Conservation (phyloP, 2,888 invertebrate genomes). For the Julus scanicus region DNA sequence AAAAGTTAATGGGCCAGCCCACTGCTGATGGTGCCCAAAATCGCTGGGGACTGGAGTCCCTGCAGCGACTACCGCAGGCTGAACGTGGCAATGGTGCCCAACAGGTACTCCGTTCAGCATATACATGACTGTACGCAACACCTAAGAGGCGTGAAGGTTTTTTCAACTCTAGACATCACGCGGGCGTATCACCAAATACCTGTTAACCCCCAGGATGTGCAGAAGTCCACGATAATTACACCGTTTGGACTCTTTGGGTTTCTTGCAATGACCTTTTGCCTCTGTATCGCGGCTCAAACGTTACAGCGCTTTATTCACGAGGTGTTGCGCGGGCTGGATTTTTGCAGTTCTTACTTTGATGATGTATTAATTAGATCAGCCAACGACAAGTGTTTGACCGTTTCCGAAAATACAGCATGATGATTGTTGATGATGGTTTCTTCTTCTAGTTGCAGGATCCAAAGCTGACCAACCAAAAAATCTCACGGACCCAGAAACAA, state of each 20-base stretch:
- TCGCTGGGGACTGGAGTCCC: too few species aligned
- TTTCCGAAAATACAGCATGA: background rate
- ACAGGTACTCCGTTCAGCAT: slow-evolving; percentile 59
- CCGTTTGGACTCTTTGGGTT: slow-evolving; percentile 59
- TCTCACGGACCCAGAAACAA: too few species aligned
- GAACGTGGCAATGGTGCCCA: slow-evolving; percentile 58
- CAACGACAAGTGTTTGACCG: background rate
- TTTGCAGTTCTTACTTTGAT: slow-evolving; percentile 53
- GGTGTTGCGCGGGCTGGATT: slow-evolving; percentile 52
- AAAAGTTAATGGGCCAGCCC: background rate
- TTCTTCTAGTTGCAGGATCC: too few species aligned
- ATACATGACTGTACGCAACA: slow-evolving; percentile 58
- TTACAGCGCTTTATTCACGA: slow-evolving; percentile 57
- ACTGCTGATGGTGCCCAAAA: too few species aligned
- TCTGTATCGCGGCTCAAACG: slow-evolving; percentile 57
- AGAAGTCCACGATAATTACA: slow-evolving; percentile 57
- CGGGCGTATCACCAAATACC: slow-evolving; percentile 59
- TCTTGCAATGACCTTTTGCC: slow-evolving; percentile 58
- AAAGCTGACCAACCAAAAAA: too few species aligned
- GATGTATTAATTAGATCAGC: slow-evolving; percentile 52
- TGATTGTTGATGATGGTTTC: too few species aligned
- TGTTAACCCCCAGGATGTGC: slow-evolving; percentile 58
- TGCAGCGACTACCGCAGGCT: slow-evolving; percentile 58
- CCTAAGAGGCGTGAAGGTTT: slow-evolving; percentile 57
- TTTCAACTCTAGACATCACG: slow-evolving; percentile 58